These are phyloP conservation scores for Automeris io DNA, from an alignment of 2,888 invertebrate genomes.

Conservation along the genomic window DNA sequence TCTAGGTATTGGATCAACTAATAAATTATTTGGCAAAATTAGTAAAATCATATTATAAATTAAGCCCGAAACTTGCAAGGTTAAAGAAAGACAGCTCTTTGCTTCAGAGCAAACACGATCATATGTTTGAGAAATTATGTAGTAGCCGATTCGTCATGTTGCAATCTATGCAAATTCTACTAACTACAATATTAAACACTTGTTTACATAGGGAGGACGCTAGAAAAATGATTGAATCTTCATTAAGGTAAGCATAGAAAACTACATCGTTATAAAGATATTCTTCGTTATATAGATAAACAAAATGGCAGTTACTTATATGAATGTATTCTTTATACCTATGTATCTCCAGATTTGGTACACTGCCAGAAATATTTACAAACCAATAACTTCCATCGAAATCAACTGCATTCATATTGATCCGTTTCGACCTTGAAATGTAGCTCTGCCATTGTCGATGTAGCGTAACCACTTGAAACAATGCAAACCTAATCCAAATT, in stretches of 20 bases:
- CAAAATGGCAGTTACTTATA: too few species aligned
- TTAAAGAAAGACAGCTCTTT: slow-evolving; percentile 60
- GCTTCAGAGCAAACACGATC: slow-evolving; percentile 63
- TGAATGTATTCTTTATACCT: too few species aligned
- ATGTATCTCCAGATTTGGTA: too few species aligned
- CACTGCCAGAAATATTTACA: too few species aligned
- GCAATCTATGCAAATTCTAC: slow-evolving; percentile 72
- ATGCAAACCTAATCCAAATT: too few species aligned
- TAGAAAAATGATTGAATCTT: slow-evolving; percentile 74
- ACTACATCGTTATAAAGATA: not conserved
- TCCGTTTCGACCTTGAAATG: too few species aligned
- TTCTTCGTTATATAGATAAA: too few species aligned
- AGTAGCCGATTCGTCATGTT: slow-evolving; percentile 73
- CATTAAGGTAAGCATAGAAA: slow-evolving; percentile 62
- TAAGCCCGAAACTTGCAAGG: slow-evolving; percentile 67
- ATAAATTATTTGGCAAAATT: slow-evolving; percentile 70
- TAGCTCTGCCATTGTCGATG: too few species aligned
- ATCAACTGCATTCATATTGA: too few species aligned
- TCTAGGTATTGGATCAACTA: slow-evolving; percentile 78
- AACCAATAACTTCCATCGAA: too few species aligned
- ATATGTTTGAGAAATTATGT: slow-evolving; percentile 73
- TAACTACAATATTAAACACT: slow-evolving; percentile 67
- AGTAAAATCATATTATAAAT: slow-evolving; percentile 70
- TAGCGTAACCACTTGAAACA: too few species aligned
- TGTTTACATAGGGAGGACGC: slow-evolving; percentile 77